Percentiles rank a stretch among this genome's conserved stretches.
phyloP scores from a whole-genome alignment of 2,888 invertebrate species.

The Drosophila paucipuncta region DNA sequence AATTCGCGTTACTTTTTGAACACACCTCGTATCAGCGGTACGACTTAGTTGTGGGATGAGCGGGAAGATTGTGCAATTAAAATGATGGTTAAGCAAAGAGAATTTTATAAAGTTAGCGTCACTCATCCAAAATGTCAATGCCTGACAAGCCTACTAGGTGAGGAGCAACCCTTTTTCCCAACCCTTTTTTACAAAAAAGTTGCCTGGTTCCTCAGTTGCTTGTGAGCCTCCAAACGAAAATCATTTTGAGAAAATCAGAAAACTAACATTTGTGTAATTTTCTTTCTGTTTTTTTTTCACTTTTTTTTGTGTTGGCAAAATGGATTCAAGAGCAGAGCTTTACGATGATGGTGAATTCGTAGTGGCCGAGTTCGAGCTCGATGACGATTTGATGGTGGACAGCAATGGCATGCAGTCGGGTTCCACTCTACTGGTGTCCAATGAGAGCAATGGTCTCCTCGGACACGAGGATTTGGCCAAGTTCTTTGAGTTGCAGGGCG shows the following conservation, averaged over 20 bases:
- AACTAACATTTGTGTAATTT: background rate
- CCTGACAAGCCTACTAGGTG: constrained; percentile 9
- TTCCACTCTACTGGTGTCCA: constrained; percentile 57
- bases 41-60: background rate
- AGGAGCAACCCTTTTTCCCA: background rate
- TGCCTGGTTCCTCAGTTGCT: constrained; percentile 14
- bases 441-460: constrained; percentile 47
- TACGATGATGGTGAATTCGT: constrained; percentile 47
- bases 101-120: background rate
- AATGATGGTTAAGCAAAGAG: background rate
- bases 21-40: background rate
- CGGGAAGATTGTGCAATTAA: background rate
- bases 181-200: background rate
- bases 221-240: constrained; percentile 7
- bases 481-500: constrained; percentile 32
- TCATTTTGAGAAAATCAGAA: constrained; percentile 5
- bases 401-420: constrained; percentile 45
- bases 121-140: background rate
- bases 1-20: too few relatives aligned
- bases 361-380: constrained; percentile 62
- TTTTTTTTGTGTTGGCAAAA: constrained; percentile 7
- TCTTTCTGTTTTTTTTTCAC: background rate
- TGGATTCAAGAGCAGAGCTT: constrained; percentile 25
- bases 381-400: constrained; percentile 24
- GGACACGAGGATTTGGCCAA: constrained; percentile 44